These are phyloP conservation scores for Tipula unca DNA, from an alignment of 2,888 invertebrate species.

Conservation along the genomic window DNA sequence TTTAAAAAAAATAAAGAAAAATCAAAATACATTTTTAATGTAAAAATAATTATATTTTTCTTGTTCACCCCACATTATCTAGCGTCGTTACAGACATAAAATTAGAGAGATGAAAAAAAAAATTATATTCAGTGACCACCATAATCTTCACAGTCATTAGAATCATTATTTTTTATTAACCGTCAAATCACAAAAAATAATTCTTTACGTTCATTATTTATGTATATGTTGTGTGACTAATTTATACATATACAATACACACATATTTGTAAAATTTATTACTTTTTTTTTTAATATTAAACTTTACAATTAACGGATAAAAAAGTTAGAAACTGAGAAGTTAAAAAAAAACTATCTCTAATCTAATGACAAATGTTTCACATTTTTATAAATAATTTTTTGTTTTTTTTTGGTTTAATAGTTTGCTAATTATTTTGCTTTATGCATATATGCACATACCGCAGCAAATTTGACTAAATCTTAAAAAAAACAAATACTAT, in stretches of 20 bases:
- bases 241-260: not conserved
- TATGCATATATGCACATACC: not conserved
- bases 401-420: not conserved
- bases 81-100: not conserved
- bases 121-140: not conserved
- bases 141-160: not conserved
- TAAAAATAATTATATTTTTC: not conserved
- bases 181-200: not conserved
- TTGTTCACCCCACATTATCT: not conserved
- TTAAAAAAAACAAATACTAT: not conserved
- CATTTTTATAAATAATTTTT: not conserved
- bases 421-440: not conserved
- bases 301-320: not conserved
- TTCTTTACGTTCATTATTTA: not conserved
- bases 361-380: not conserved
- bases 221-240: not conserved
- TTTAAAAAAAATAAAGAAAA: not conserved
- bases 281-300: not conserved
- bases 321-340: not conserved
- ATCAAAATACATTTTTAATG: not conserved
- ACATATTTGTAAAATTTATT: not conserved
- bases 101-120: not conserved
- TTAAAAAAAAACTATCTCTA: not conserved
- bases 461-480: not conserved
- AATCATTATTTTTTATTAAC: not conserved